phyloP scores from a whole-genome alignment of 2,113 vertebrate genomes.

The Dicrurus megarhynchus region DNA sequence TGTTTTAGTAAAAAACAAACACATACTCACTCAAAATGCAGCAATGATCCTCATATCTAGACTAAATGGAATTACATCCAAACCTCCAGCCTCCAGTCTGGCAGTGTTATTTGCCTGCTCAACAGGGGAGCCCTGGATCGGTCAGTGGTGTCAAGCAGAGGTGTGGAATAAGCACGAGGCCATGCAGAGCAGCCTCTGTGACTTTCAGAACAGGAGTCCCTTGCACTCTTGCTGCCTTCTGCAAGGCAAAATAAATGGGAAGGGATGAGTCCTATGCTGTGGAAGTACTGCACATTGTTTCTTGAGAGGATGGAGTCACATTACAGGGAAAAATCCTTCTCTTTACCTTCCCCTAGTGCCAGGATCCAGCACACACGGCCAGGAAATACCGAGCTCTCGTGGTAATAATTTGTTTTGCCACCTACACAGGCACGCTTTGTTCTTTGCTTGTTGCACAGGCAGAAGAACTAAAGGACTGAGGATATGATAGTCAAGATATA shows the following conservation, averaged over 20 bases:
- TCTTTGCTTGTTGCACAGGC: neutral
- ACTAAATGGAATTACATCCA: neutral
- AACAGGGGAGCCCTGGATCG: neutral
- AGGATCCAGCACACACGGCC: neutral
- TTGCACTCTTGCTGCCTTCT: neutral
- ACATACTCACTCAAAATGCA: neutral
- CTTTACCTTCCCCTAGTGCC: neutral
- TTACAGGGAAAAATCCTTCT: neutral
- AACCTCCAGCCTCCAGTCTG: neutral
- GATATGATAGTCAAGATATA: neutral
- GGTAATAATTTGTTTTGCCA: neutral
- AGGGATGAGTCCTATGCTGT: neutral
- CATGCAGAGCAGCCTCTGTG: neutral
- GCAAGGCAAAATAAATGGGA: neutral
- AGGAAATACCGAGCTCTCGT: neutral
- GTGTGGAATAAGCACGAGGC: fast-evolving
- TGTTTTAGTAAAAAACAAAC: neutral
- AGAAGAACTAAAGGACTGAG: neutral
- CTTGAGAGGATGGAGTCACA: neutral
- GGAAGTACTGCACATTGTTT: neutral
- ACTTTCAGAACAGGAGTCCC: neutral
- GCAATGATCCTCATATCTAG: neutral
- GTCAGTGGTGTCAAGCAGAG: neutral
- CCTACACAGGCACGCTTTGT: neutral
- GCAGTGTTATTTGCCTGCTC: neutral